Evolutionary conservation across 2,113 vertebrate species (phyloP), one percentile per base, ranked within the genome.

Genomic region (Globicephala melas): DNA sequence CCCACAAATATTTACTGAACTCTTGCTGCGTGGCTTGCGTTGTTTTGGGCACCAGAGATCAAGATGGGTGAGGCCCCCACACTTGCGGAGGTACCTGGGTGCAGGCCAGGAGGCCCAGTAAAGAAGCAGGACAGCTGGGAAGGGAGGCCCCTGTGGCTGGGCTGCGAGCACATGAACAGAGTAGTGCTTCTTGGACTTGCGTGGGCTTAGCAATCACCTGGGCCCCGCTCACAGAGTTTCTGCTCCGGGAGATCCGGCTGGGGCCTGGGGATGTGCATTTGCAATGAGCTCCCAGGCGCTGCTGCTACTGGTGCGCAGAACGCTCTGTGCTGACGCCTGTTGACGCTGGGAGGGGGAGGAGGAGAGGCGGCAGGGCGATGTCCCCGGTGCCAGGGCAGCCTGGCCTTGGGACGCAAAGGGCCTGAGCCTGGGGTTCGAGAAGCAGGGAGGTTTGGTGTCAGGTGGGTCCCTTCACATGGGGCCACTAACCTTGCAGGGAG

Each of bases 401-500:
- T 2, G 17, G 15, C 12, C 7, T 0, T 3, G 14, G 26, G 2
- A 41, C 17, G 23, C 8, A 36, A 0, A 31, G 25, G 25, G 31
- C 28, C n/a, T 13, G 58, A 77, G 20, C 74, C 23, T 7, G 18
- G 26, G 21, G 13, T 1, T 3, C 2, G 8, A 33, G 13, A n/a
- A 62, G 14, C 1, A 2, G 4, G 55, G 25, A 71, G 36, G 4
- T 12, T 47, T 23, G 12, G 9, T 1, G 33, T 50, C 20, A 6
- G 18, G 13, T 4, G 21, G n/a, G 21, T 53, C 15, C 25, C 7
- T 8, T 0, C 18, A 5, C 26, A 12, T 0, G 5, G 73, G 23
- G 28, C 31, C 31, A 6, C n/a, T 3, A 1, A 13, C 7, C 38
- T 3, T 2, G 5, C 1, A 0, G 2, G 4, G 26, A 6, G n/a